phyloP scores from a whole-genome alignment of 2,888 invertebrate species.

The Lasiommata megera region DNA sequence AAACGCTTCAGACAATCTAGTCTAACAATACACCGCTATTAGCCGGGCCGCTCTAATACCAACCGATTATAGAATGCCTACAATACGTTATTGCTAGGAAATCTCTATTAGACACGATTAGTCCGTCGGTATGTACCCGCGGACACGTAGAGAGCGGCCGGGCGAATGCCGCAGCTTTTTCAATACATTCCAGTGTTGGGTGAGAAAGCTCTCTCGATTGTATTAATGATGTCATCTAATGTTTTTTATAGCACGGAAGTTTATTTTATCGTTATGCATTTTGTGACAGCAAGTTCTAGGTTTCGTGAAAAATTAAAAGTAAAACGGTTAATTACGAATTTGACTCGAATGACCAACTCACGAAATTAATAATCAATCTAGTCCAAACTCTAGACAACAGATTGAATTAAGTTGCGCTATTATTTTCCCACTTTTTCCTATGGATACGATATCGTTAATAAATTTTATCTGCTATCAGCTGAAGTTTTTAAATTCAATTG shows the following conservation, averaged over 20 bases:
- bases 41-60: constrained; percentile 19
- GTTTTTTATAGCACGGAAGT: neutral
- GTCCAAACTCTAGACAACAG: no score
- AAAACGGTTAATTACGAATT: no score
- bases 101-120: constrained; percentile 36
- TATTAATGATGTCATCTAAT: constrained; percentile 4
- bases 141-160: constrained; percentile 59
- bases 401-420: no score
- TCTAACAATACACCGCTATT: constrained; percentile 31
- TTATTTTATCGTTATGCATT: no score
- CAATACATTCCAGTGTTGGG: constrained; percentile 25
- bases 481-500: no score
- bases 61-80: constrained; percentile 19
- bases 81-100: constrained; percentile 29
- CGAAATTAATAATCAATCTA: no score
- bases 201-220: constrained; percentile 9
- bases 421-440: no score
- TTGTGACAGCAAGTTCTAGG: no score
- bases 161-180: constrained; percentile 66
- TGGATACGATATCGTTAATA: no score
- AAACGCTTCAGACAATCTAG: constrained; percentile 1
- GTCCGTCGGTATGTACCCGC: constrained; percentile 52
- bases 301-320: neutral
- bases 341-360: no score
- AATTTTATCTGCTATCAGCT: no score